Conservation (phyloP, 1,140 invertebrate genomes). For the Drosophila auraria region DNA sequence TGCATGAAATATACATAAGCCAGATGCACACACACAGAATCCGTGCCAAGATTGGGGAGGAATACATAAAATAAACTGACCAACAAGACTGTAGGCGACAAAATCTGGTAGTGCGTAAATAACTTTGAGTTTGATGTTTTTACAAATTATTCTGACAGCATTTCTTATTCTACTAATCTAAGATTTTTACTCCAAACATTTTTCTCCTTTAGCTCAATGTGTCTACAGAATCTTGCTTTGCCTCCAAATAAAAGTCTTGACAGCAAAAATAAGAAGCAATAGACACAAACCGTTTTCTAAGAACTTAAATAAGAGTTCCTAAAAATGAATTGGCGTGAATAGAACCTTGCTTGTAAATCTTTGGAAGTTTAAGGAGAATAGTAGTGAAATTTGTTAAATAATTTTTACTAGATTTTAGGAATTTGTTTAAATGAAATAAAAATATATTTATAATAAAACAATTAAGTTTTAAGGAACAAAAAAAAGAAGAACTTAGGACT, state of each 20-base stretch:
- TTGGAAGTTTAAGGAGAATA: too few relatives aligned
- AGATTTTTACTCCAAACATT: constrained; percentile 30
- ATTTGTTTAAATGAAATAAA: too few relatives aligned
- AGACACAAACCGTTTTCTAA: too few relatives aligned
- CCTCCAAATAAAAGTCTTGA: constrained; percentile 29
- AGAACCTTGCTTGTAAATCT: too few relatives aligned
- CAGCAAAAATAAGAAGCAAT: constrained; percentile 24
- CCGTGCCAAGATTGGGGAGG: not conserved
- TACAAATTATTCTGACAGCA: constrained; percentile 52
- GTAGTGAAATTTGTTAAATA: too few relatives aligned
- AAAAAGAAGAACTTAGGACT: too few relatives aligned
- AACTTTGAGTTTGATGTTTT: constrained; percentile 57
- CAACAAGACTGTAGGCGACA: constrained; percentile 63
- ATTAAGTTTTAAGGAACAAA: too few relatives aligned
- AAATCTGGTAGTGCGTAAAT: constrained; percentile 68
- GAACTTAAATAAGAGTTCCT: not conserved
- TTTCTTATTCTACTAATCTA: constrained; percentile 33
- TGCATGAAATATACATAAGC: constrained; percentile 75
- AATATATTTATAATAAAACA: too few relatives aligned
- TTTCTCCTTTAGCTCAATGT: not conserved
- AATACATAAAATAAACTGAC: not conserved
- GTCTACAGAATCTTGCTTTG: not conserved
- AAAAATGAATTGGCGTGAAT: not conserved
- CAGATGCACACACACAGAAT: constrained; percentile 28
- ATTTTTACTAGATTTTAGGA: too few relatives aligned